Evolutionary conservation across 1,140 invertebrate genomes (phyloP).

Genomic region (Drosophila sp.): DNA sequence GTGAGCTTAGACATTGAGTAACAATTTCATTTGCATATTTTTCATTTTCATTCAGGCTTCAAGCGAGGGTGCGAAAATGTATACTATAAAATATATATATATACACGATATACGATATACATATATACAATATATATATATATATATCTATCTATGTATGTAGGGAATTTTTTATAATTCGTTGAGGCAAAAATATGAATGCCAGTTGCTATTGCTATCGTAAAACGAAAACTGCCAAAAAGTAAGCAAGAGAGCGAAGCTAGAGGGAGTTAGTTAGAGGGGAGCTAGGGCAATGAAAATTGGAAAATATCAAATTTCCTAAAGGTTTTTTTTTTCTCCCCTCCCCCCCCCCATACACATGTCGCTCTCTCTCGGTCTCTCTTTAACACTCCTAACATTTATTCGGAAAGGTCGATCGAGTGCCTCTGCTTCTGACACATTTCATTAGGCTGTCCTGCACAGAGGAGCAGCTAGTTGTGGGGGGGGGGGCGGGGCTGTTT

Average conservation of each 20-base stretch:
- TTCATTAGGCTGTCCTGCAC: constrained; percentile 66
- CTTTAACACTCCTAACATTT: neutral
- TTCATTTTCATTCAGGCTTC: constrained; percentile 59
- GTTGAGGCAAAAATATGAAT: constrained; percentile 40
- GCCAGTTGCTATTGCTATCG: constrained; percentile 39
- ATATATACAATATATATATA: constrained; percentile 6
- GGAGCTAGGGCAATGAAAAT: constrained; percentile 67
- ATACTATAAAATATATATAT: constrained; percentile 28
- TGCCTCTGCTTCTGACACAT: constrained; percentile 73
- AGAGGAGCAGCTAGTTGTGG: constrained; percentile 4
- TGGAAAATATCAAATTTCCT: constrained; percentile 78
- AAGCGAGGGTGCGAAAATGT: constrained; percentile 54
- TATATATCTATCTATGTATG: constrained; percentile 46
- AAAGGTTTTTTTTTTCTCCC: constrained; percentile 30
- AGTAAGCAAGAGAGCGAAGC: neutral
- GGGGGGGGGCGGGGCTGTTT: constrained; percentile 9
- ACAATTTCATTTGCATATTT: constrained; percentile 82
- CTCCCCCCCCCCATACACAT: neutral
- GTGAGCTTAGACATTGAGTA: constrained; percentile 67
- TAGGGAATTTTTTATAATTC: constrained; percentile 12
- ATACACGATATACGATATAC: neutral
- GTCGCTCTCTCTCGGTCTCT: neutral
- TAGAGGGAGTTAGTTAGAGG: neutral
- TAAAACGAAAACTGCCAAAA: constrained; percentile 59
- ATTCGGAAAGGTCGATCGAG: constrained; percentile 61